Base-by-base conservation (phyloP, 2,888 invertebrate genomes). In the Pelosia muscerda region DNA sequence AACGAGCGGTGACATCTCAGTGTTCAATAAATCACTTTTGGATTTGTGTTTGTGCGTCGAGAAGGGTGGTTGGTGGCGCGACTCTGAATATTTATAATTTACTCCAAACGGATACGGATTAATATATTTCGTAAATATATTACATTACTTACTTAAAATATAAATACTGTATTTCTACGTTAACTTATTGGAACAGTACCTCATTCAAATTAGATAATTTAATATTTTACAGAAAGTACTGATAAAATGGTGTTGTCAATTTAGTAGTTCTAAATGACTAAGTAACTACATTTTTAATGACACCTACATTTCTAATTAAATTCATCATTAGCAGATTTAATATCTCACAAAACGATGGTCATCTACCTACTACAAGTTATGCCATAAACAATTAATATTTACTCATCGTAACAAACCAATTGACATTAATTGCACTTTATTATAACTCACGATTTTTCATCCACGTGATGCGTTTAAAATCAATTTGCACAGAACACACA, bases 381-480 rank as follows among this genome's bases (percentile, higher is more conserved):
- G 11, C 15, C 8, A 56, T 13, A 25, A 57, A 28, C 28, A 57
- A 28, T 57, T 25, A 49, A n/a, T 59, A 65, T 54, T 53, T 71
- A 65, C 66, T 75, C 26, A 26, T 57, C 65, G 26, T 85, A 87
- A 84, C 82, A 80, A 81, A 80, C 81, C 83, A 84, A 87, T 87
- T 78, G 84, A 69, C 72, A 69, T 68, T 71, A 81, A 77, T 77
- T 81, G 77, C 72, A 76, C 74, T 77, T 75, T 9, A 56, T 56
- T 71, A 76, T 76, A 81, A 83, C 81, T 82, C 81, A 80, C 84
- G 84, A 86, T 81, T 82, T 53, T 82, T 79, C 77, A 84, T 86
- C 85, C 90, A 88, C 88, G 91, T 90, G 91, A 91, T 85, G 90
- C 84, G 85, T 87, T 81, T 73, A 75, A 74, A 81, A 72, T 84